A percentile compares a stretch with the other conserved stretches of the same genome.
Conservation (phyloP, 2,113 vertebrate species). For the Lepus europaeus region DNA sequence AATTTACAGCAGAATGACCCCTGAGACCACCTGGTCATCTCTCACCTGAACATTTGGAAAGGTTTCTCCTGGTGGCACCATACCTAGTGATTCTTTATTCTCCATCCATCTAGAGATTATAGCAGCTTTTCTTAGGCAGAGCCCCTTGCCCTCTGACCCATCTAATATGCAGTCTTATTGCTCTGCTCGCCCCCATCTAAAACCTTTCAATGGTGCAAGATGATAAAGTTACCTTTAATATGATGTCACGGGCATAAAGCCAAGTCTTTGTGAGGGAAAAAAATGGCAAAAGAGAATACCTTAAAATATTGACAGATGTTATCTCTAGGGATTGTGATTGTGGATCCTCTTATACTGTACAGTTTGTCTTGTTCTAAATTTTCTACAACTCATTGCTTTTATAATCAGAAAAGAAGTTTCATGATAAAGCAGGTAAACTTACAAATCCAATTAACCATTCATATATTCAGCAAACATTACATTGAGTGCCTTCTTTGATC, state of each 20-base stretch:
- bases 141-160: neutral
- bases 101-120: neutral
- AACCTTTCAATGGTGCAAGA: neutral
- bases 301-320: conserved; percentile 27
- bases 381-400: neutral
- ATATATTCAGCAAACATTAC: neutral
- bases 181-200: neutral
- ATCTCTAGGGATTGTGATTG: neutral
- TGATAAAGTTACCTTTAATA: neutral
- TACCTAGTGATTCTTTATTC: neutral
- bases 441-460: neutral
- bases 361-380: neutral
- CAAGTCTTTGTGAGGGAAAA: neutral
- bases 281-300: neutral
- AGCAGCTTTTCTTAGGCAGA: neutral
- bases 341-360: neutral
- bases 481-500: neutral
- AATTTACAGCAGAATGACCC: neutral
- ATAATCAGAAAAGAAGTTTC: conserved; percentile 48
- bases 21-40: neutral
- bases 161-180: neutral
- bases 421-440: conserved; percentile 10
- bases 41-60: neutral
- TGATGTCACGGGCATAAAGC: neutral
- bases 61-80: neutral